Evolutionary conservation across 2,797 vertebrate species (phyloP).

Genomic region (Odontamblyopus rebecca): DNA sequence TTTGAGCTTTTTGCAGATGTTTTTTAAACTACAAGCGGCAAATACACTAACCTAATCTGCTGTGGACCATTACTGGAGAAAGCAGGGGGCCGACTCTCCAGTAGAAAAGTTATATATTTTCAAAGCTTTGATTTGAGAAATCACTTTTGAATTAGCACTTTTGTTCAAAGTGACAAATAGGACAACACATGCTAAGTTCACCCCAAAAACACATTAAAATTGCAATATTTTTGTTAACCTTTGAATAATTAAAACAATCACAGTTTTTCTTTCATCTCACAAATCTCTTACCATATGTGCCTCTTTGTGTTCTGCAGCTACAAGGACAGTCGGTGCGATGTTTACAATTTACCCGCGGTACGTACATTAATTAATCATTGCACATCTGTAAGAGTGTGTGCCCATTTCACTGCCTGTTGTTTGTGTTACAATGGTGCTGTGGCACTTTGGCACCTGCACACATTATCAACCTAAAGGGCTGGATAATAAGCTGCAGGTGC

Average conservation of each 20-base stretch:
- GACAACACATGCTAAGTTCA: background rate
- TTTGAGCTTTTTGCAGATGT: too few relatives aligned
- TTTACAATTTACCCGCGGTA: constrained; percentile 41
- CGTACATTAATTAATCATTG: constrained; percentile 68
- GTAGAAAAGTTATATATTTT: too few relatives aligned
- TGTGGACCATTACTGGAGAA: too few relatives aligned
- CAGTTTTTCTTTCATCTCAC: constrained; percentile 19
- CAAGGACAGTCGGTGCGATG: constrained; percentile 41
- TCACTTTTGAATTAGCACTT: background rate
- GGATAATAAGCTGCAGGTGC: constrained; percentile 90
- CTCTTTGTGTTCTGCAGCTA: constrained; percentile 43
- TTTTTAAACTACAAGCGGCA: too few relatives aligned
- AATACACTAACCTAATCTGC: too few relatives aligned
- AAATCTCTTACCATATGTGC: constrained; percentile 30
- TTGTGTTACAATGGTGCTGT: constrained; percentile 57
- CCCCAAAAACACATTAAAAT: background rate
- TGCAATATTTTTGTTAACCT: background rate
- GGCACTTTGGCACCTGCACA: constrained; percentile 83
- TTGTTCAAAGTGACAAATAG: background rate
- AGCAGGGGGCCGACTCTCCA: too few relatives aligned
- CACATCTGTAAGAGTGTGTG: constrained; percentile 68
- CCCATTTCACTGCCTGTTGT: constrained; percentile 56
- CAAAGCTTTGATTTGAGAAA: background rate
- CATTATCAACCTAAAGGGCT: constrained; percentile 81
- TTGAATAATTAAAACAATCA: constrained; percentile 1